phyloP scores from a whole-genome alignment of 92 coral and sea anemone species.

The Siderastrea radians region DNA sequence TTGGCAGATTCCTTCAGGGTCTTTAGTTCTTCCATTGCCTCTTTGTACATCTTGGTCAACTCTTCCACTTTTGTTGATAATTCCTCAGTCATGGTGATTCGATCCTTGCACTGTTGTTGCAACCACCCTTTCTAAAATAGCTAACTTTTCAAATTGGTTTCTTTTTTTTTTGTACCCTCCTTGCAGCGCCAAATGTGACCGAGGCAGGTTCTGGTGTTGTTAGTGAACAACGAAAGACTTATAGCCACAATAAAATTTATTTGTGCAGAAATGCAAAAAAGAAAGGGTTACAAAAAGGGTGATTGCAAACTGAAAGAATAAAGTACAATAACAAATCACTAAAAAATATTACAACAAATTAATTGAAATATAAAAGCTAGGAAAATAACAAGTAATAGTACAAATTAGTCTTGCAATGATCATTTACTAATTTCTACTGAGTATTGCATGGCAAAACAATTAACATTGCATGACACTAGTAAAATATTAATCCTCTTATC shows the following conservation, averaged over 20 bases:
- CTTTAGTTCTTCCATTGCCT: slow-evolving; percentile 16
- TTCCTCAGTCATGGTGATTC: slow-evolving; percentile 29
- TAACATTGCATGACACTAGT: slow-evolving; percentile 18
- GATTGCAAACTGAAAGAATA: slow-evolving; percentile 10
- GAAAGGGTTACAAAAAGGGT: not conserved
- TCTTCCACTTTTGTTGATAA: not conserved
- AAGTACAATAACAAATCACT: slow-evolving; percentile 29
- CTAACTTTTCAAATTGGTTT: not conserved
- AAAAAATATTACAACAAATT: not conserved
- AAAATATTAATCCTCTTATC: slow-evolving; percentile 22
- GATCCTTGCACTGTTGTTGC: slow-evolving; percentile 18
- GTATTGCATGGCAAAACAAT: not conserved
- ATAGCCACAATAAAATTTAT: not conserved
- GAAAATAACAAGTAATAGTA: slow-evolving; percentile 15
- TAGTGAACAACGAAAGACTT: too few species aligned
- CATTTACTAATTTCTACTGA: slow-evolving; percentile 20
- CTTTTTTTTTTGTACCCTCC: slow-evolving; percentile 21
- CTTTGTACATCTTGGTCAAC: slow-evolving; percentile 26
- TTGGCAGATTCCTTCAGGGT: slow-evolving; percentile 26
- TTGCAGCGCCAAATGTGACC: slow-evolving; percentile 25
- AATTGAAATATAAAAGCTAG: not conserved
- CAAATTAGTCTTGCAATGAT: slow-evolving; percentile 23
- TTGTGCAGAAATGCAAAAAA: slow-evolving; percentile 13
- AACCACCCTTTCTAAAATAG: slow-evolving; percentile 30
- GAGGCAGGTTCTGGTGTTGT: too few species aligned